phyloP scores from a whole-genome alignment of 1,140 invertebrate genomes.

The Drosophila truncata region DNA sequence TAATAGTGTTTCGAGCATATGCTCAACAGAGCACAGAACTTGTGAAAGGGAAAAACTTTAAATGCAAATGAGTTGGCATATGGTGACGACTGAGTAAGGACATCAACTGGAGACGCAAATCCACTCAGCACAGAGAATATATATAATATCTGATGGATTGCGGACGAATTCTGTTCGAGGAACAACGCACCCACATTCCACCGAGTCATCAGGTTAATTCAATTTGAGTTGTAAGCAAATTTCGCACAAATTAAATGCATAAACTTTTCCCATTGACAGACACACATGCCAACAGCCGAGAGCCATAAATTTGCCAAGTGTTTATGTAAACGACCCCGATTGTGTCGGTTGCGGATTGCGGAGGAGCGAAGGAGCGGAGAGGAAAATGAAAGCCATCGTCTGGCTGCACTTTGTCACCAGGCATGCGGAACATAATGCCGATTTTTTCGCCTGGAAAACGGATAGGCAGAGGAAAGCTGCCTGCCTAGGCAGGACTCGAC shows the following conservation, averaged over 20 bases:
- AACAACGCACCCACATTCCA: slow-evolving; percentile 27
- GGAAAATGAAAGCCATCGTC: slow-evolving; percentile 45
- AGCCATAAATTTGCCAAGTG: slow-evolving; percentile 75
- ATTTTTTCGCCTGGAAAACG: slow-evolving; percentile 79
- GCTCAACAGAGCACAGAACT: slow-evolving; percentile 39
- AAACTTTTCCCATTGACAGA: slow-evolving; percentile 76
- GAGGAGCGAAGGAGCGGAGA: slow-evolving; percentile 27
- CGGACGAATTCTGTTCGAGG: slow-evolving; percentile 9
- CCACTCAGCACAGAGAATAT: not conserved
- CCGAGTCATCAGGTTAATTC: slow-evolving; percentile 74
- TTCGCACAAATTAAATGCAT: slow-evolving; percentile 76
- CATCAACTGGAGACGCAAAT: slow-evolving; percentile 24
- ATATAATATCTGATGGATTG: not conserved
- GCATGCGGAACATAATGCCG: slow-evolving; percentile 77
- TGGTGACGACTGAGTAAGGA: slow-evolving; percentile 15
- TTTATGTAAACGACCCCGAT: slow-evolving; percentile 77
- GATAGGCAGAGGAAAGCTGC: slow-evolving; percentile 4
- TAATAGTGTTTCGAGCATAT: slow-evolving; percentile 53
- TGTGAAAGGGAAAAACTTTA: slow-evolving; percentile 51
- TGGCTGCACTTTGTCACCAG: slow-evolving; percentile 76
- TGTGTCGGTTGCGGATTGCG: slow-evolving; percentile 40
- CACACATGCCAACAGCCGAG: slow-evolving; percentile 27
- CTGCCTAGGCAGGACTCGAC: slow-evolving; percentile 1
- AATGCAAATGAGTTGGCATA: slow-evolving; percentile 59
- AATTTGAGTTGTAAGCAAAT: slow-evolving; percentile 80